A percentile compares a stretch with the other conserved stretches of the same genome.
Evolutionary conservation across 2,888 invertebrate genomes (phyloP).

Genomic region (Corythucha ciliata): DNA sequence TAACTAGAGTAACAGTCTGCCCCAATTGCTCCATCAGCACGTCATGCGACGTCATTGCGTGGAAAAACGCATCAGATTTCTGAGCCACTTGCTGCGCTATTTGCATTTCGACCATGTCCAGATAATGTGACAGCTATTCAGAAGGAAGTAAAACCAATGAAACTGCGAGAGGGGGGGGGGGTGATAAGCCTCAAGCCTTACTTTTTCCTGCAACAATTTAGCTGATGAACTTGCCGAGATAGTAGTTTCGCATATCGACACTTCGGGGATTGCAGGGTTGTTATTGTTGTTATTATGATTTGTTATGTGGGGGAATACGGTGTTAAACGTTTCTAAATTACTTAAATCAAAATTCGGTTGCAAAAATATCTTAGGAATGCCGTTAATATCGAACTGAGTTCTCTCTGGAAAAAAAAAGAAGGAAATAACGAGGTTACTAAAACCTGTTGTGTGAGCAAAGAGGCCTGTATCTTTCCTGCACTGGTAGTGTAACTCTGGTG

Average conservation of each 20-base stretch:
- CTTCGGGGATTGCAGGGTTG: too few relatives aligned
- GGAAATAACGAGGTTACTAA: too few relatives aligned
- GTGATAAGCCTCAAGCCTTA: too few relatives aligned
- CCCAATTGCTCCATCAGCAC: slow-evolving; percentile 92
- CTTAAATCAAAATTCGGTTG: slow-evolving; percentile 69
- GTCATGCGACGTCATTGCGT: slow-evolving; percentile 97
- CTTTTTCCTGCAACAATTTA: slow-evolving; percentile 72
- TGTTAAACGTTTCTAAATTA: slow-evolving; percentile 68
- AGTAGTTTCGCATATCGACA: slow-evolving; percentile 26
- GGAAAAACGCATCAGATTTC: slow-evolving; percentile 94
- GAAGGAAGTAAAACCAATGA: too few relatives aligned
- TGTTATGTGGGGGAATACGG: slow-evolving; percentile 62
- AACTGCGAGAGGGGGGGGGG: too few relatives aligned
- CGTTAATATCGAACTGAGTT: slow-evolving; percentile 48
- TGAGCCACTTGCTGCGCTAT: slow-evolving; percentile 86
- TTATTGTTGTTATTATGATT: slow-evolving; percentile 15
- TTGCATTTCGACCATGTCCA: slow-evolving; percentile 90
- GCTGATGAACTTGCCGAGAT: slow-evolving; percentile 31
- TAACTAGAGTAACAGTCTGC: slow-evolving; percentile 66
- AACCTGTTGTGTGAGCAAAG: too few relatives aligned
- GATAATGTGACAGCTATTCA: slow-evolving; percentile 69
- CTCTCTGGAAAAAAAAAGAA: slow-evolving; percentile 42
- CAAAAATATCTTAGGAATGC: slow-evolving; percentile 77
- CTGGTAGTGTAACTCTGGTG: too few relatives aligned
- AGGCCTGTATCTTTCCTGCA: too few relatives aligned